These are phyloP conservation scores for Scomber scombrus DNA, from an alignment of 2,113 vertebrate species.

Conservation along the genomic window DNA sequence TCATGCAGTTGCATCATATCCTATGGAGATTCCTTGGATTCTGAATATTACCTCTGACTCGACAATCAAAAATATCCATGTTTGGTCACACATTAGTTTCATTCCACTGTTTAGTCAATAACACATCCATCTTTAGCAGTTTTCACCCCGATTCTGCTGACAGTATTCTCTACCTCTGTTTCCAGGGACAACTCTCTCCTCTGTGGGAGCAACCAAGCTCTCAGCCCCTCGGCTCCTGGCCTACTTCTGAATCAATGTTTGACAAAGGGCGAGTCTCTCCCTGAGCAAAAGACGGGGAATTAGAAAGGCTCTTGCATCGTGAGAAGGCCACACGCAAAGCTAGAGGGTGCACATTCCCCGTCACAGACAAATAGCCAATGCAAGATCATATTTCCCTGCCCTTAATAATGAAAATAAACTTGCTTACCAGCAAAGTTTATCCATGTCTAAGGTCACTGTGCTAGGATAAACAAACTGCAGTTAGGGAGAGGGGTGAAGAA, in stretches of 20 bases:
- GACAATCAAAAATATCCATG: conserved; percentile 46
- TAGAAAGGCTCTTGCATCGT: conserved; percentile 56
- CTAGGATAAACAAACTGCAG: conserved; percentile 59
- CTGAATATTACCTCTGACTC: conserved; percentile 47
- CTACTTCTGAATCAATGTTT: conserved; percentile 84
- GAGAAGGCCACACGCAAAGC: conserved; percentile 75
- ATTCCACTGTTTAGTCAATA: conserved; percentile 45
- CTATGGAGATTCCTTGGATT: conserved; percentile 24
- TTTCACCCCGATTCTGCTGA: conserved; percentile 72
- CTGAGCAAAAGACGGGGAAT: conserved; percentile 68
- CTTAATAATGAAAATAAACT: conserved; percentile 76
- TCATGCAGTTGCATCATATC: conserved; percentile 69
- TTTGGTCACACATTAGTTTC: conserved; percentile 55
- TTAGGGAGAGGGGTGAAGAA: conserved; percentile 38
- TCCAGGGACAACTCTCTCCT: conserved; percentile 53
- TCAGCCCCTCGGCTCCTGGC: conserved; percentile 76
- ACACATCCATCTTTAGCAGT: conserved; percentile 59
- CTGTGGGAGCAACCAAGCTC: conserved; percentile 63
- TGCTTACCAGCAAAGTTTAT: conserved; percentile 52
- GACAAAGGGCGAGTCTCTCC: conserved; percentile 76
- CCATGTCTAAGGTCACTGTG: conserved; percentile 48
- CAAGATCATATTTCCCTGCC: conserved; percentile 62
- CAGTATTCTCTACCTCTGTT: conserved; percentile 52
- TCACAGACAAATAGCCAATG: conserved; percentile 60
- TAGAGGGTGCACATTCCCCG: conserved; percentile 54